Conservation (phyloP, 23 tunicate species). For the Corella eumyota region DNA sequence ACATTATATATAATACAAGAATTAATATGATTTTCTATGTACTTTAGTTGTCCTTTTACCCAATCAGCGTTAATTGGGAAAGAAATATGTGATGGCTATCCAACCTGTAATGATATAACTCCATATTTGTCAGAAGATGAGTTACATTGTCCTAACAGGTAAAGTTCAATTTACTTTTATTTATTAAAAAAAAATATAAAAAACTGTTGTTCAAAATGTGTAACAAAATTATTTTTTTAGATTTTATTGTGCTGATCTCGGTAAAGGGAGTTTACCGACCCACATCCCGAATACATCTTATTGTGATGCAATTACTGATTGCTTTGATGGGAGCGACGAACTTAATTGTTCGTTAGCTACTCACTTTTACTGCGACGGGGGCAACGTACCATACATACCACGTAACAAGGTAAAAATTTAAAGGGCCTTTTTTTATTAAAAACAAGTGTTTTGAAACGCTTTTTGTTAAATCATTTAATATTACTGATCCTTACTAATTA, state of each 20-base stretch:
- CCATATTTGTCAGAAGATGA: slow-evolving; percentile 62
- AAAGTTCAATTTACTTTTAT: not conserved
- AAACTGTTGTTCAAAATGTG: too few species aligned
- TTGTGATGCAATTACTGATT: slow-evolving; percentile 44
- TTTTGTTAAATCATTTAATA: not conserved
- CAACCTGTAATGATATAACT: slow-evolving; percentile 26
- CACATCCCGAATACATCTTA: slow-evolving; percentile 33
- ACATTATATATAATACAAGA: too few species aligned
- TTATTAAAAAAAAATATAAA: not conserved
- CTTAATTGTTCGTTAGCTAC: slow-evolving; percentile 34
- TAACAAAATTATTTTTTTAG: too few species aligned
- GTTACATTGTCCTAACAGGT: slow-evolving; percentile 50
- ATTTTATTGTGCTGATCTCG: slow-evolving; percentile 48
- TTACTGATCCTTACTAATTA: not conserved
- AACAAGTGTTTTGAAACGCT: too few species aligned
- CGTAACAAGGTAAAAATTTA: slow-evolving; percentile 14
- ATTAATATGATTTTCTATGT: not conserved
- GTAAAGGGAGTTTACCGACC: slow-evolving; percentile 25
- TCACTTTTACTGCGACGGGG: slow-evolving; percentile 64
- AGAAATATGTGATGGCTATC: slow-evolving; percentile 87
- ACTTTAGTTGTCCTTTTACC: slow-evolving; percentile 32
- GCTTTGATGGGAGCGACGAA: slow-evolving; percentile 76
- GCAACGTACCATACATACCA: slow-evolving; percentile 19
- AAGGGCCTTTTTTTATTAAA: too few species aligned
- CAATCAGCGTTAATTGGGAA: slow-evolving; percentile 35